Percentiles rank a stretch among this genome's conserved stretches.
These are phyloP conservation scores for Lucilia cuprina DNA, from an alignment of 1,140 invertebrate species.

Conservation along the genomic window DNA sequence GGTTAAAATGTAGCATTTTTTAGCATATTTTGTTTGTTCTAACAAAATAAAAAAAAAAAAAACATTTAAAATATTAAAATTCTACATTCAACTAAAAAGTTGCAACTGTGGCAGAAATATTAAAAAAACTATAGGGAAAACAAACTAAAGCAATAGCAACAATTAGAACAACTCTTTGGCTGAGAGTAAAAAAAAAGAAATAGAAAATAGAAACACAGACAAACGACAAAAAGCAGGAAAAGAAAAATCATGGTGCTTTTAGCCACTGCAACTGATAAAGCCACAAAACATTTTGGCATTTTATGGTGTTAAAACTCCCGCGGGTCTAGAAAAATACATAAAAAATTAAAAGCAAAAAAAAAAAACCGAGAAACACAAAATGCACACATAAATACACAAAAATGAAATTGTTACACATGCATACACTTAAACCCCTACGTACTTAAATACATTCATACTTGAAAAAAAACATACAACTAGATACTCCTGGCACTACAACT, in stretches of 20 bases:
- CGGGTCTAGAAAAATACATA: background rate
- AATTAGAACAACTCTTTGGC: background rate
- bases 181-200: background rate
- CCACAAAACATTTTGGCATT: slow-evolving; percentile 28
- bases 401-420: background rate
- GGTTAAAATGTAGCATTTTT: no score
- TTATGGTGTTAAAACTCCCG: slow-evolving; percentile 31
- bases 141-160: background rate
- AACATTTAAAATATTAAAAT: slow-evolving; percentile 4
- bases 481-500: background rate
- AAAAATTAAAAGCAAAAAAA: background rate
- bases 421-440: background rate
- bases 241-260: background rate
- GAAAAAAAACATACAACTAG: background rate
- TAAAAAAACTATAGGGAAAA: background rate
- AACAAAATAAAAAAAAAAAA: background rate
- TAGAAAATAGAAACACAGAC: background rate
- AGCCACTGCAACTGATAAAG: slow-evolving; percentile 19
- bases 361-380: background rate
- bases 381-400: background rate
- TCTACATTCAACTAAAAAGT: background rate
- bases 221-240: background rate
- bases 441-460: background rate
- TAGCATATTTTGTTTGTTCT: no score
- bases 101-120: background rate